phyloP scores from a whole-genome alignment of 2,888 invertebrate genomes.

The Taenaris catops region DNA sequence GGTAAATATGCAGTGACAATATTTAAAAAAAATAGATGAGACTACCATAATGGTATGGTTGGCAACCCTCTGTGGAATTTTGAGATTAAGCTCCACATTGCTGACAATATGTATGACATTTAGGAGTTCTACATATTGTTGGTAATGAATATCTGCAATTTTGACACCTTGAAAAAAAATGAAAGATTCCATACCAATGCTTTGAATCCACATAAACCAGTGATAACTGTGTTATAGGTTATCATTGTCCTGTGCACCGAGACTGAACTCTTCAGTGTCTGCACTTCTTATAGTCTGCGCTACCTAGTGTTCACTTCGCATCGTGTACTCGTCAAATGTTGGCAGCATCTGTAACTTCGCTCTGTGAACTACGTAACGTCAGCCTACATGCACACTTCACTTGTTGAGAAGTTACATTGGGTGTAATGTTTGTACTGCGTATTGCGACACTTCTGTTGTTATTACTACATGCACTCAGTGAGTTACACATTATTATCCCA shows the following conservation, averaged over 20 bases:
- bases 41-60: no score
- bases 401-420: slow-evolving; percentile 61
- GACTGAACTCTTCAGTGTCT: slow-evolving; percentile 76
- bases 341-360: slow-evolving; percentile 67
- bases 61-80: no score
- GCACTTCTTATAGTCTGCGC: slow-evolving; percentile 79
- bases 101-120: no score
- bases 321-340: slow-evolving; percentile 70
- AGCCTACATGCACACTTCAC: slow-evolving; percentile 70
- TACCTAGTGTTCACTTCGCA: slow-evolving; percentile 76
- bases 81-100: no score
- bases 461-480: slow-evolving; percentile 78
- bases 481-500: slow-evolving; percentile 72
- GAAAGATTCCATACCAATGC: no score
- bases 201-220: slow-evolving; percentile 70
- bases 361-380: slow-evolving; percentile 73
- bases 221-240: slow-evolving; percentile 81
- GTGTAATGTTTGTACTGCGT: slow-evolving; percentile 68
- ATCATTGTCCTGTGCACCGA: slow-evolving; percentile 80
- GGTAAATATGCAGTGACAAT: no score
- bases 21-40: no score
- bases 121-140: no score
- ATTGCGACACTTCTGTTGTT: slow-evolving; percentile 66
- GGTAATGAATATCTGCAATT: no score
- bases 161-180: no score